Percentiles rank a stretch among this genome's conserved stretches.
phyloP scores from a whole-genome alignment of 2,797 vertebrate genomes.

The Urosaurus nigricauda region DNA sequence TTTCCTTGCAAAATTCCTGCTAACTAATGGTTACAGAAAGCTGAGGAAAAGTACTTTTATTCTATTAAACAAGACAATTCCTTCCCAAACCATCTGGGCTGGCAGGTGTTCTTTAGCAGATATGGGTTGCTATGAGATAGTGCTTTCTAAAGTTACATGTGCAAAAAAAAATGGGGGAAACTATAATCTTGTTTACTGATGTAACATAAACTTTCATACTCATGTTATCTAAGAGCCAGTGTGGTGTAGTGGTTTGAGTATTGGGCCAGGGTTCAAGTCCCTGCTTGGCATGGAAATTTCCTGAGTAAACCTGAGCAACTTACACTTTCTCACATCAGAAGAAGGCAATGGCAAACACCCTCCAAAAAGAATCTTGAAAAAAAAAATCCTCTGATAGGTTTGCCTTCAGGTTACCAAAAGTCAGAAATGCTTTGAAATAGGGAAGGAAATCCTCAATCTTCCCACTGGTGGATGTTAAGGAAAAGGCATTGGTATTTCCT shows the following conservation, averaged over 20 bases:
- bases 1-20: constrained; percentile 56
- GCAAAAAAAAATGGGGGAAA: constrained; percentile 26
- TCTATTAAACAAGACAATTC: constrained; percentile 74
- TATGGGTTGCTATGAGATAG: constrained; percentile 78
- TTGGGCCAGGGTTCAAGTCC: too few species aligned
- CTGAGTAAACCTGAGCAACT: too few species aligned
- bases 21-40: constrained; percentile 68
- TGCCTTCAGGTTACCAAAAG: too few species aligned
- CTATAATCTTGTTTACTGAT: constrained; percentile 71
- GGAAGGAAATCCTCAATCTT: too few species aligned
- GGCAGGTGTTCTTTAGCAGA: constrained; percentile 81
- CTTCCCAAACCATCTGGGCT: constrained; percentile 77
- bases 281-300: too few species aligned
- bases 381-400: too few species aligned
- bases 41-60: constrained; percentile 67
- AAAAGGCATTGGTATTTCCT: too few species aligned
- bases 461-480: too few species aligned
- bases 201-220: constrained; percentile 54
- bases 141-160: constrained; percentile 72
- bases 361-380: too few species aligned
- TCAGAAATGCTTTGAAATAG: too few species aligned
- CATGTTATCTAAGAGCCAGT: constrained; percentile 28
- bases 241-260: constrained; percentile 6
- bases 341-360: too few species aligned
- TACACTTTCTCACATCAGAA: too few species aligned